phyloP scores from a whole-genome alignment of 2,888 invertebrate genomes.

The Nomada lathburiana region DNA sequence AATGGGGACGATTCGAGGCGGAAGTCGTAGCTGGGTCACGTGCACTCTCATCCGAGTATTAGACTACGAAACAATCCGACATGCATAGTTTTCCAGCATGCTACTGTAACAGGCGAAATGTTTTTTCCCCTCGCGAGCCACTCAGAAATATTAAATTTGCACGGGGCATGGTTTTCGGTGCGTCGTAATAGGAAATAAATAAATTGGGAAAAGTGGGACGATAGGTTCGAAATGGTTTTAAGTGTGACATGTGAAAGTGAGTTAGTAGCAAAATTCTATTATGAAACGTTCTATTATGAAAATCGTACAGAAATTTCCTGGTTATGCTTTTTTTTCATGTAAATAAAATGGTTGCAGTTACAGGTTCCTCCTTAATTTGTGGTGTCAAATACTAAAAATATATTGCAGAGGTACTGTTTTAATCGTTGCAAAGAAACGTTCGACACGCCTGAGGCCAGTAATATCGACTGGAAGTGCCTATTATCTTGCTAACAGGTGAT shows the following conservation, averaged over 20 bases:
- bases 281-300: no score
- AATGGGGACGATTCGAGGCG: conserved; percentile 59
- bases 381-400: no score
- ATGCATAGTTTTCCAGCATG: conserved; percentile 33
- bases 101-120: not conserved
- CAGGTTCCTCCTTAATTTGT: no score
- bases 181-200: no score
- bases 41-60: conserved; percentile 40
- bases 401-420: no score
- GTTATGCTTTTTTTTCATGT: no score
- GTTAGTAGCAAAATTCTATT: no score
- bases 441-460: not conserved
- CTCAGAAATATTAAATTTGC: conserved; percentile 51
- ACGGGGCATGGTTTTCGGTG: not conserved
- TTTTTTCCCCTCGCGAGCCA: conserved; percentile 31
- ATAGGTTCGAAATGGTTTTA: no score
- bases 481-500: not conserved
- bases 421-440: not conserved
- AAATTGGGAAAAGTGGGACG: no score
- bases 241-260: no score
- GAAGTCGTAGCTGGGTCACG: conserved; percentile 51
- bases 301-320: no score
- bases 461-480: not conserved
- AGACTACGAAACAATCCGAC: conserved; percentile 52
- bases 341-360: no score